Evolutionary conservation across 2,113 vertebrate genomes (phyloP).

Genomic region (Mesembrinibis cayennensis): DNA sequence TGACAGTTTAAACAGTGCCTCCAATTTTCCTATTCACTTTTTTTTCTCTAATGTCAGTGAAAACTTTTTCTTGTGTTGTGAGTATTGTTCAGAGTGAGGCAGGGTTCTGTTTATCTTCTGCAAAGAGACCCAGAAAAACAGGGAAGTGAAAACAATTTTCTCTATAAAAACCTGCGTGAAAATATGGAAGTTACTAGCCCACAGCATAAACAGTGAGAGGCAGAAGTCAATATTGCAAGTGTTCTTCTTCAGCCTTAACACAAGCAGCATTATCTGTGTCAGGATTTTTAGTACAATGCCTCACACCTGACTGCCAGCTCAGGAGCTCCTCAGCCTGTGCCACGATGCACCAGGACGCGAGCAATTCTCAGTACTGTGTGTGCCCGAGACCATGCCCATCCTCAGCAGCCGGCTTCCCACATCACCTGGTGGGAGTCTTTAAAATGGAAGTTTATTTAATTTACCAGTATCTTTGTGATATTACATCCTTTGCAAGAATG

Average conservation of each 20-base stretch:
- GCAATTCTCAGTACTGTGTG: fast-evolving
- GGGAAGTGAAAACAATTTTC: background rate
- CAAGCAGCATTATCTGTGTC: background rate
- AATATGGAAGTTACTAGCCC: background rate
- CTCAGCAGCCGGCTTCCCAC: background rate
- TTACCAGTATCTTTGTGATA: background rate
- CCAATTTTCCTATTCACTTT: background rate
- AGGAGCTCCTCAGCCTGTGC: background rate
- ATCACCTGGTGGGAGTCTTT: background rate
- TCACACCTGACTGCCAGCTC: background rate
- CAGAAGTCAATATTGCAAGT: background rate
- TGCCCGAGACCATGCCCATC: background rate
- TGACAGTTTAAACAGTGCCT: background rate
- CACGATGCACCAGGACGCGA: background rate
- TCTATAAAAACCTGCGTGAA: background rate
- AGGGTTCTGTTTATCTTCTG: background rate
- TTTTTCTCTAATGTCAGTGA: background rate
- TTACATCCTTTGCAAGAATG: background rate
- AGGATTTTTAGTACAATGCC: background rate
- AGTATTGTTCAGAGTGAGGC: background rate
- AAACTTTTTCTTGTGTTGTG: background rate
- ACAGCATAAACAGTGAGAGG: background rate
- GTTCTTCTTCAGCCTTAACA: background rate
- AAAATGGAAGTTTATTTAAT: background rate
- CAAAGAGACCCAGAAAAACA: background rate